Evolutionary conservation across 2,797 vertebrate genomes (phyloP).

Genomic region (Hybognathus amarus): DNA sequence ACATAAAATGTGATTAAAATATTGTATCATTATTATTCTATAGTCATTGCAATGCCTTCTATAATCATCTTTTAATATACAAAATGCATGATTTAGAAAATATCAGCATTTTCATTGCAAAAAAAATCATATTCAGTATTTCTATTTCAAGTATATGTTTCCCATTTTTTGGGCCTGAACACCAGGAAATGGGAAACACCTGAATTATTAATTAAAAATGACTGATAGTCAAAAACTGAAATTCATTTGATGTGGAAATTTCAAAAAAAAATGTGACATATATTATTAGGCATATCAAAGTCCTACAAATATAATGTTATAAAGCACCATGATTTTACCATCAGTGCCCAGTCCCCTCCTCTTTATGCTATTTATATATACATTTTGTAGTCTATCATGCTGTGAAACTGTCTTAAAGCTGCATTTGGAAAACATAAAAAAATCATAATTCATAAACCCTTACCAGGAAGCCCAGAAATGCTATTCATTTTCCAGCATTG

Average conservation of each 20-base stretch:
- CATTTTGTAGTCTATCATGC: not conserved
- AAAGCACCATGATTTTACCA: not conserved
- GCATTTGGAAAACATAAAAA: not conserved
- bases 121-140: not conserved
- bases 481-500: slow-evolving; percentile 17
- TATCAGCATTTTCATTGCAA: not conserved
- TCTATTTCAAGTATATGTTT: too few relatives aligned
- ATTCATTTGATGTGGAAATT: not conserved
- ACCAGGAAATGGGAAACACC: too few relatives aligned
- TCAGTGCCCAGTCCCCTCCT: too few relatives aligned
- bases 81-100: not conserved
- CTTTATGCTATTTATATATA: not conserved
- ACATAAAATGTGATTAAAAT: not conserved
- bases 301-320: not conserved
- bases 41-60: not conserved
- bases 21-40: not conserved
- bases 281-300: slow-evolving; percentile 2
- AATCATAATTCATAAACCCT: not conserved
- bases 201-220: too few relatives aligned
- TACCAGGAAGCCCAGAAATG: not conserved
- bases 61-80: not conserved
- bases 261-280: not conserved
- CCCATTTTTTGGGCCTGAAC: too few relatives aligned
- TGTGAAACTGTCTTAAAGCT: not conserved
- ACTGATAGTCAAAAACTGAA: not conserved